phyloP scores from a whole-genome alignment of 2,113 vertebrate species.

The Serilophus lunatus region DNA sequence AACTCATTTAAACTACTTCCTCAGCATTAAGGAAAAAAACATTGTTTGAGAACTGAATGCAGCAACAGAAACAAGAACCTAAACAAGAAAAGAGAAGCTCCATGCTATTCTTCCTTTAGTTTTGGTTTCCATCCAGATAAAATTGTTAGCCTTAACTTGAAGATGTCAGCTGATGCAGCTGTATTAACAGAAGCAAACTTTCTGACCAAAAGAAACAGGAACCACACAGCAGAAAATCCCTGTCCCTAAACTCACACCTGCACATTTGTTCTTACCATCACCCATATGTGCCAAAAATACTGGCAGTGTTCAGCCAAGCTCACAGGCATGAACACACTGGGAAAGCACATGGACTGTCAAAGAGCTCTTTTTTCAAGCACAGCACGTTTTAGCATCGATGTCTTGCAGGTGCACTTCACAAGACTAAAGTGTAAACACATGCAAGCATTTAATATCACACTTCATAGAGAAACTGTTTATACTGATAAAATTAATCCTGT shows the following conservation, averaged over 20 bases:
- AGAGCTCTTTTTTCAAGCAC: background rate
- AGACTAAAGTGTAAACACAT: background rate
- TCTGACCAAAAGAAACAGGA: background rate
- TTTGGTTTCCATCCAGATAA: background rate
- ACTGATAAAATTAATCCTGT: background rate
- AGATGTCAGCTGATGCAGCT: background rate
- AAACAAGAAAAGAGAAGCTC: background rate
- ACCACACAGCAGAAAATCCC: background rate
- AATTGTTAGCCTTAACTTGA: background rate
- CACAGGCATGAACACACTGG: background rate
- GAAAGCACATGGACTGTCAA: fast-evolving
- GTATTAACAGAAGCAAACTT: background rate
- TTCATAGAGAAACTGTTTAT: background rate
- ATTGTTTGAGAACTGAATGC: background rate
- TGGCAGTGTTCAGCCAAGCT: background rate
- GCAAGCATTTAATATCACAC: background rate
- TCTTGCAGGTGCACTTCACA: background rate
- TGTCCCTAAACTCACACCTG: background rate
- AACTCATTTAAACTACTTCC: background rate
- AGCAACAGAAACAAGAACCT: background rate
- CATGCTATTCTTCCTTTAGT: fast-evolving
- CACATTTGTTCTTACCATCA: background rate
- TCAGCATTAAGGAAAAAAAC: background rate
- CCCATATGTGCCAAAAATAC: background rate
- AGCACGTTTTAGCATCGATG: background rate